phyloP scores from a whole-genome alignment of 2,113 vertebrate species.

The Terrapene triunguis region DNA sequence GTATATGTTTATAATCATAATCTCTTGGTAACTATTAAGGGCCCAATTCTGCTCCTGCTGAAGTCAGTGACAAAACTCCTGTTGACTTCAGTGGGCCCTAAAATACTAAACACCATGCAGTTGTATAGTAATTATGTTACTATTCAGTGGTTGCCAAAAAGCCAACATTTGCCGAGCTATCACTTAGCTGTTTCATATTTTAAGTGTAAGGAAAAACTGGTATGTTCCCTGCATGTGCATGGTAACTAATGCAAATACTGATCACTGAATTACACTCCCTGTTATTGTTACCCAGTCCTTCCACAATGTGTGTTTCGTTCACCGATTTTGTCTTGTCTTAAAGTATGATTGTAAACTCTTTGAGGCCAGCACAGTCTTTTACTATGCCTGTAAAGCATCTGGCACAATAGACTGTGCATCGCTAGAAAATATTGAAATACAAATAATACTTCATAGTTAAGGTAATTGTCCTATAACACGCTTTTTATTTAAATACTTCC shows the following conservation, averaged over 20 bases:
- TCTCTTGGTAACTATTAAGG: neutral
- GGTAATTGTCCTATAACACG: fast-evolving
- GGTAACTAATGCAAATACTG: neutral
- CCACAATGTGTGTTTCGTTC: neutral
- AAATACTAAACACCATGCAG: neutral
- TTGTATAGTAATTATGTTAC: neutral
- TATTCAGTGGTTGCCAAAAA: neutral
- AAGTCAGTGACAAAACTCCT: neutral
- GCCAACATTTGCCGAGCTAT: neutral
- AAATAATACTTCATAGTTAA: neutral
- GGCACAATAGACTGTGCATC: neutral
- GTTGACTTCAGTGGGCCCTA: neutral
- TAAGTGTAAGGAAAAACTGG: neutral
- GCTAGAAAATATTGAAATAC: fast-evolving
- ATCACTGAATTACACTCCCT: neutral
- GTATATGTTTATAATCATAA: neutral
- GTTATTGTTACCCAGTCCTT: neutral
- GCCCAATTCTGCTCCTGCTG: neutral
- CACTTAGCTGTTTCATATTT: neutral
- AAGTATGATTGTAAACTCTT: neutral
- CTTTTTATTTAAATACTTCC: neutral
- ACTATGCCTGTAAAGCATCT: neutral
- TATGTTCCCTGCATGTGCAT: neutral
- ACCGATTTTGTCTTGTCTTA: neutral
- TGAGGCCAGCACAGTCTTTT: neutral